A percentile compares a stretch with the other conserved stretches of the same genome.
Conservation (phyloP, 2,113 vertebrate genomes). For the Hystrix brachyura region DNA sequence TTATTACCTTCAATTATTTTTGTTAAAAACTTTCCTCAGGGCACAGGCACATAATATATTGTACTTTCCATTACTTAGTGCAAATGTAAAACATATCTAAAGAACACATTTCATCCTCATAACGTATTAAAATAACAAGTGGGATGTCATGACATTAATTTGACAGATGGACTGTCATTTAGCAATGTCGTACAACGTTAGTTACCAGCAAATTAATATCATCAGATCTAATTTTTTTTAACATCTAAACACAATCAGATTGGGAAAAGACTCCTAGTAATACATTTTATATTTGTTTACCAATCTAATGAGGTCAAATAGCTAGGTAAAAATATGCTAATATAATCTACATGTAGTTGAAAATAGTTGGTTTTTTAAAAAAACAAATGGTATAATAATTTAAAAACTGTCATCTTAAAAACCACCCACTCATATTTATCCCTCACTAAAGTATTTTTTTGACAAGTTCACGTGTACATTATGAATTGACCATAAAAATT, state of each 20-base stretch:
- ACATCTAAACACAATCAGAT: constrained; percentile 83
- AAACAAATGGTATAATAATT: constrained; percentile 38
- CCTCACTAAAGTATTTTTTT: constrained; percentile 48
- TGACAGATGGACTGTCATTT: constrained; percentile 90
- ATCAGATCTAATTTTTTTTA: constrained; percentile 86
- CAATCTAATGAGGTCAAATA: constrained; percentile 70
- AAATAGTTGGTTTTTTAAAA: constrained; percentile 2
- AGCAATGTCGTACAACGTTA: constrained; percentile 88
- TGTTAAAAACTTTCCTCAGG: constrained; percentile 89
- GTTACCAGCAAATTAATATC: constrained; percentile 91
- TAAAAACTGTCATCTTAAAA: neutral
- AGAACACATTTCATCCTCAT: constrained; percentile 88
- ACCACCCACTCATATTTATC: neutral
- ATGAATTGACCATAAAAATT: constrained; percentile 76
- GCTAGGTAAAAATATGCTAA: constrained; percentile 55
- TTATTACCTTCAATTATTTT: constrained; percentile 91
- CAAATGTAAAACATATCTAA: constrained; percentile 91
- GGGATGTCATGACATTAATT: constrained; percentile 86
- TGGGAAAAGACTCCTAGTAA: constrained; percentile 76
- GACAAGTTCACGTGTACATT: constrained; percentile 65
- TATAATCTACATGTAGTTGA: constrained; percentile 12
- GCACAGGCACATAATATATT: constrained; percentile 90
- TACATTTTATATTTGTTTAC: constrained; percentile 61
- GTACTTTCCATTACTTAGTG: constrained; percentile 90
- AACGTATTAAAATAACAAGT: constrained; percentile 90